Base-by-base conservation (phyloP, 2,888 invertebrate genomes). In the Drosophila subsilvestris region DNA sequence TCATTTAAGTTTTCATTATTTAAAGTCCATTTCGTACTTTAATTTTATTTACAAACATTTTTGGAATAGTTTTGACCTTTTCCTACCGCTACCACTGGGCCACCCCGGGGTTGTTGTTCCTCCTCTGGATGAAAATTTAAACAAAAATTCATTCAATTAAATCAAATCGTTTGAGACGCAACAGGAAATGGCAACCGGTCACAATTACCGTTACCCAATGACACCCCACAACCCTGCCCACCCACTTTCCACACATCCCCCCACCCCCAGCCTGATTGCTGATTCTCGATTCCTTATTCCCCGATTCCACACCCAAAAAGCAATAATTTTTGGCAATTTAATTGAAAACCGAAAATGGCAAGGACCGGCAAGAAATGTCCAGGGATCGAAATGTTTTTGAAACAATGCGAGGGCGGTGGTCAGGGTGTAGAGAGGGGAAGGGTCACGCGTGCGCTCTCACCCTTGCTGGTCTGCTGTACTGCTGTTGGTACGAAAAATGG, bases 341-440 rank as follows among this genome's bases (percentile, higher is more conserved):
- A 77, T 76, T 79, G 69, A 66, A 76, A 79, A 68, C 66, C 56
- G n/a, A 57, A 72, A 76, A 70, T 50, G 72, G 65, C 74, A 53
- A 61, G 54, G 27, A 43, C 18, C 54, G 22, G 55, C 18, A 2
- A n/a, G 7, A 27, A 27, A n/a, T 61, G 25, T 25, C 32, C 61
- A 55, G 44, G 59, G 51, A 51, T 32, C 32, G 51, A 47, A 57
- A 25, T 14, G 32, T 66, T 43, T 49, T 44, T 17, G 44, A 66
- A 66, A 66, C 53, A 67, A 43, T 43, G 22, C n/a, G 37, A 27
- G 29, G 62, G 45, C 58, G 43, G 20, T 6, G 9, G 43, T 27
- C 10, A 37, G 25, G 10, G 27, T 5, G 17, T 3, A 17, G 2
- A 1, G 3, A 20, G 20, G 14, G 51, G n/a, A 47, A 65, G 32